A percentile compares a stretch with the other conserved stretches of the same genome.
phyloP scores from a whole-genome alignment of 2,797 vertebrate species.

The Dallia pectoralis region DNA sequence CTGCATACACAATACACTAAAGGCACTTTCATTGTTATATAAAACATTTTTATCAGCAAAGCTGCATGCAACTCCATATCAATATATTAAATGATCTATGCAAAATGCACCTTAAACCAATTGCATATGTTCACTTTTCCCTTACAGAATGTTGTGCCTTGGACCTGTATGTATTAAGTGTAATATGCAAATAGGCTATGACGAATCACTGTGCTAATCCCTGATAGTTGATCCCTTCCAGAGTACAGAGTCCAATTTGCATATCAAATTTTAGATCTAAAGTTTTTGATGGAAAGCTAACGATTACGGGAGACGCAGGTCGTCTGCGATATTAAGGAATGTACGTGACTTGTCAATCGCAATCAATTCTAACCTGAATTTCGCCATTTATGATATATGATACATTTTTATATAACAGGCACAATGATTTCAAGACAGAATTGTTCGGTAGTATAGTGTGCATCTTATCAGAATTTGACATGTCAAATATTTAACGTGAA shows the following conservation, averaged over 20 bases:
- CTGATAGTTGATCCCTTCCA: conserved; percentile 53
- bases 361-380: conserved; percentile 26
- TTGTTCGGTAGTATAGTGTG: not conserved
- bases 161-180: conserved; percentile 15
- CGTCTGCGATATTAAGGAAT: conserved; percentile 41
- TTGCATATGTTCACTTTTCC: too few relatives aligned
- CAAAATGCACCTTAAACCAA: too few relatives aligned
- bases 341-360: conserved; percentile 48
- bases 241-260: conserved; percentile 53
- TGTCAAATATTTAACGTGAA: too few relatives aligned
- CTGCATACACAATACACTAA: too few relatives aligned
- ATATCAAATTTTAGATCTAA: conserved; percentile 61
- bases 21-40: too few relatives aligned
- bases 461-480: not conserved
- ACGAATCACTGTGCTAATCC: conserved; percentile 60
- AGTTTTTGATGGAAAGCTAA: conserved; percentile 53
- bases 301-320: conserved; percentile 46
- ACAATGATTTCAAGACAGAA: conserved; percentile 11
- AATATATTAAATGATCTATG: too few relatives aligned
- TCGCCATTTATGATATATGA: not conserved
- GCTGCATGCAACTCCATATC: too few relatives aligned
- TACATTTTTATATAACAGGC: too few relatives aligned
- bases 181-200: conserved; percentile 55
- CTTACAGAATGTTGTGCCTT: too few relatives aligned
- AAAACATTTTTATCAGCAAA: too few relatives aligned